A percentile compares a stretch with the other conserved stretches of the same genome.
Conservation (phyloP, 1,140 invertebrate genomes). For the Brachionus plicatilis region DNA sequence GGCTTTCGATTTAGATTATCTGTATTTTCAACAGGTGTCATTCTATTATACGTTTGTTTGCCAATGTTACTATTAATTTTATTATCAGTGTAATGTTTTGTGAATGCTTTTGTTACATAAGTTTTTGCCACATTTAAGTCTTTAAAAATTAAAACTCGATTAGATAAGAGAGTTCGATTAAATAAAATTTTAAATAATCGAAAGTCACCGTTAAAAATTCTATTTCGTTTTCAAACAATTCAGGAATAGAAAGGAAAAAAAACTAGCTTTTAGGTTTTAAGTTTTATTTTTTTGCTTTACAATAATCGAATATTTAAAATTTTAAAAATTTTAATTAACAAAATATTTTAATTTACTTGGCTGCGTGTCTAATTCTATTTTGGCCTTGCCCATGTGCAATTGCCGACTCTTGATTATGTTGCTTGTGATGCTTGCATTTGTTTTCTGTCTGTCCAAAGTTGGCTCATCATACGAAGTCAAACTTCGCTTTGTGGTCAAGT, state of each 20-base stretch:
- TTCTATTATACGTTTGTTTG: background rate
- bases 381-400: conserved; percentile 37
- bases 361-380: conserved; percentile 34
- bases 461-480: conserved; percentile 24
- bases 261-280: background rate
- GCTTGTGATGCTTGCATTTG: background rate
- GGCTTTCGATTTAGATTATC: background rate
- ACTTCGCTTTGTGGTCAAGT: conserved; percentile 29
- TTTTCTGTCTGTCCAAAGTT: background rate
- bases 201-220: background rate
- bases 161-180: conserved; percentile 2
- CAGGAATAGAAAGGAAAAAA: background rate
- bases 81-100: conserved; percentile 11
- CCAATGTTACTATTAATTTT: background rate
- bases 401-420: conserved; percentile 25
- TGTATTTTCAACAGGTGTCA: conserved; percentile 24
- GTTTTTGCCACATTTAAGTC: conserved; percentile 3
- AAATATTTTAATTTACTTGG: conserved; percentile 38
- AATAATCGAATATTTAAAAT: conserved; percentile 28
- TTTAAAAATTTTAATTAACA: background rate
- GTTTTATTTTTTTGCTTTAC: background rate
- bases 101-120: conserved; percentile 1
- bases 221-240: background rate
- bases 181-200: conserved; percentile 24
- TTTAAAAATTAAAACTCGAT: background rate